Base-by-base conservation (phyloP, 2,888 invertebrate species). In the Rhamnusium bicolor region DNA sequence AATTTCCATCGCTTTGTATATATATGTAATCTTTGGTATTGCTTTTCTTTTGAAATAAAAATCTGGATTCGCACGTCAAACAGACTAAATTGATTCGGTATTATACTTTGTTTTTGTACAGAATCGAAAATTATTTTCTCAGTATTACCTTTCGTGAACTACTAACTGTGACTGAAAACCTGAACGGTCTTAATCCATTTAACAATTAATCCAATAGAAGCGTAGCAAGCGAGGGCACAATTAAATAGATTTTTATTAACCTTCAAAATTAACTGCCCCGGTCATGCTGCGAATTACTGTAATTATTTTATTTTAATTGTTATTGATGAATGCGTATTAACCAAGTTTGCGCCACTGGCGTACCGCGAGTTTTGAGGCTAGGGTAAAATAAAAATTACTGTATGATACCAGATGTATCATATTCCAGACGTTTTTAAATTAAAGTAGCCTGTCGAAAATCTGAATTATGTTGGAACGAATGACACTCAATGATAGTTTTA, bases 1-100 rank as follows among this genome's bases (percentile, higher is more conserved):
- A 40, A 69, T 19, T 12, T 77, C 76, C 77, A 76, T 75, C 24
- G 7, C 32, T 14, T 40, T n/a, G n/a, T n/a, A n/a, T n/a, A n/a
- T n/a, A n/a, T n/a, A n/a, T n/a, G n/a, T n/a, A n/a, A n/a, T n/a
- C n/a, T n/a, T n/a, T n/a, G n/a, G 12, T 12, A 21, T 12, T 24
- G 14, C 32, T 16, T 65, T 46, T 8, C 6, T 21, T 68, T 16
- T n/a, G n/a, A n/a, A n/a, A n/a, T n/a, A n/a, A n/a, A n/a, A n/a
- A n/a, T n/a, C n/a, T n/a, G n/a, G n/a, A n/a, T n/a, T n/a, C n/a
- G n/a, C n/a, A n/a, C n/a, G n/a, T n/a, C n/a, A n/a, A n/a, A n/a
- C n/a, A n/a, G n/a, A 49, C 14, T 10, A 8, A n/a, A 2, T 40
- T 40, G n/a, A 40, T 4, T 12, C 40, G n/a, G n/a, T n/a, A 40